These are phyloP conservation scores for Pan paniscus DNA, from an alignment of 2,113 vertebrate genomes.

Conservation along the genomic window DNA sequence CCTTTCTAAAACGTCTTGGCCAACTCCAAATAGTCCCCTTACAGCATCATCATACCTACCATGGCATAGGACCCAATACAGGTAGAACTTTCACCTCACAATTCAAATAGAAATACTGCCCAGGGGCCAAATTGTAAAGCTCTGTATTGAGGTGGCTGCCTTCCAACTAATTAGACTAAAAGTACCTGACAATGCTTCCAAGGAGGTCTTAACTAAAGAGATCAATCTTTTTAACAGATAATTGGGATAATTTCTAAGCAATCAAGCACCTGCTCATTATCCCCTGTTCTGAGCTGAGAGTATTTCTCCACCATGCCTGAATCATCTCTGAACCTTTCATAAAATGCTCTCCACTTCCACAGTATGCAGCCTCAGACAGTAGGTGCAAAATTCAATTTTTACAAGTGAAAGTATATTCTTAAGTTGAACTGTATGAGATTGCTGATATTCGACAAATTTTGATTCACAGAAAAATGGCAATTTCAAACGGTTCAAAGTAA, in stretches of 20 bases:
- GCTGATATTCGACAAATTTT: not conserved
- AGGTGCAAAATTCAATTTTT: not conserved
- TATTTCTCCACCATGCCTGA: not conserved
- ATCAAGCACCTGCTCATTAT: not conserved
- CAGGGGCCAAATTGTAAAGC: not conserved
- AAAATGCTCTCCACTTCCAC: not conserved
- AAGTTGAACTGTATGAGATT: not conserved
- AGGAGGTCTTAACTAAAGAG: not conserved
- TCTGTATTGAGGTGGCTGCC: not conserved
- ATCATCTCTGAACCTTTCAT: not conserved
- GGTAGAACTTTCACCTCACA: not conserved
- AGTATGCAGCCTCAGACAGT: not conserved
- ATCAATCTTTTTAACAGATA: not conserved
- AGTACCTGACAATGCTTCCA: not conserved
- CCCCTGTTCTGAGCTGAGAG: not conserved
- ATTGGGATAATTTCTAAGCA: not conserved
- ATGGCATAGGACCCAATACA: not conserved
- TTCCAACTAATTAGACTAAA: slow-evolving; percentile 11
- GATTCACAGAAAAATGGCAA: not conserved
- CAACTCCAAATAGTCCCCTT: not conserved
- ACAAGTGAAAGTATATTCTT: not conserved
- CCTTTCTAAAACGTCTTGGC: not conserved
- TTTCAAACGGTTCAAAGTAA: not conserved
- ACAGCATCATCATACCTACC: not conserved
- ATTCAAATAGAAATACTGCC: not conserved